Base-by-base conservation (phyloP, 2,888 invertebrate species). In the Pyrgus malvae region DNA sequence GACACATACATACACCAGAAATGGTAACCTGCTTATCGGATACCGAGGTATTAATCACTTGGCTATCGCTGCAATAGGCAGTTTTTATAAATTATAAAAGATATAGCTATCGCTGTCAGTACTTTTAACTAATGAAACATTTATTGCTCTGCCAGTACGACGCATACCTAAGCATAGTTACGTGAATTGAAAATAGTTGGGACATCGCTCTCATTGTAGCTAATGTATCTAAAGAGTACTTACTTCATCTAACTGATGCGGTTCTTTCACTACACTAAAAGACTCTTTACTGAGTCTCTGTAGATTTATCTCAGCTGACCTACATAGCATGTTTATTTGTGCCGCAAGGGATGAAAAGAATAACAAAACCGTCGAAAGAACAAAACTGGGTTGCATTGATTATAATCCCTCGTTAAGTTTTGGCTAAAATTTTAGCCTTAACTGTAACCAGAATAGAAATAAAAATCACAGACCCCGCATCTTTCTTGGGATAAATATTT, bases 131-230 rank as follows among this genome's bases (percentile, higher is more conserved):
- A 11, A 23, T 6, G 23, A 23, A 23, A 4, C 4, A 23, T 3
- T 23, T 6, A 4, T 6, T 29, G n/a, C 9, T 29, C 9, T 9
- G 2, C 29, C 21, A 14, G 19, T 23, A 14, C 11, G 48, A 38
- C 48, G 38, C 17, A 14, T 38, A 5, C 17, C 12, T 38, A 8
- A 27, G 29, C n/a, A n/a, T 17, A 17, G 16, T 29, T 51, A 57
- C 55, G 49, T 55, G 57, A 29, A 45, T 37, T 56, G 42, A 55
- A 55, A 53, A 48, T 51, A 55, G 31, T 48, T 21, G 31, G 33
- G 38, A 21, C 29, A 29, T 31, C 49, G 17, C 29, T 19, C 40
- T 41, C 49, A 29, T 49, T 49, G 49, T 41, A 40, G 40, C 41
- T 49, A 49, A 49, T 49, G 49, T 27, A 49, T 41, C 49, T 31